These are phyloP conservation scores for Neotoxoptera formosana DNA, from an alignment of 1,140 invertebrate species.

Conservation along the genomic window DNA sequence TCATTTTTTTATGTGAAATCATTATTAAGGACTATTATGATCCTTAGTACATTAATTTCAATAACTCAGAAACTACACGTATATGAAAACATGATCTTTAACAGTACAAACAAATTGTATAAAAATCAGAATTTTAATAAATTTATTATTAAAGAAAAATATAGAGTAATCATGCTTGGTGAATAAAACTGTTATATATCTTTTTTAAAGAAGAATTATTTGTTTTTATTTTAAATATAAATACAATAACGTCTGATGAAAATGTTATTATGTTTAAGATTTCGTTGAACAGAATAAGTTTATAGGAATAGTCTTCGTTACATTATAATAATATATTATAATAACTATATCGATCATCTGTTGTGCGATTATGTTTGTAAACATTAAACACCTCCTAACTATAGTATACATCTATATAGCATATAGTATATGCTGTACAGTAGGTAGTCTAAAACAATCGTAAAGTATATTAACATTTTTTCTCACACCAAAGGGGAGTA, in stretches of 20 bases:
- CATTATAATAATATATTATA: neutral
- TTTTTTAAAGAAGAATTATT: neutral
- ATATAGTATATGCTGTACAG: too few relatives aligned
- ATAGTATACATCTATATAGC: neutral
- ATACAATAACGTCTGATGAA: neutral
- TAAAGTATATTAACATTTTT: neutral
- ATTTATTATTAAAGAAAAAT: neutral
- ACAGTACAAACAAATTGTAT: neutral
- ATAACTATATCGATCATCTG: neutral
- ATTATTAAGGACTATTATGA: neutral
- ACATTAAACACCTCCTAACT: neutral
- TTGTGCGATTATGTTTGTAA: neutral
- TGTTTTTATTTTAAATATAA: neutral
- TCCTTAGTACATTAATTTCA: neutral
- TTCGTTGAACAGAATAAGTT: neutral
- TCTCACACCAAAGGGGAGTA: neutral
- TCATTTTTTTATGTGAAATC: neutral
- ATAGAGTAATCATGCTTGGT: neutral
- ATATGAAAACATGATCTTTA: neutral
- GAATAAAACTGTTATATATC: neutral
- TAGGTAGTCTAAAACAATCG: neutral
- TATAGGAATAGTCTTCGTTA: neutral
- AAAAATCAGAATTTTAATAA: neutral
- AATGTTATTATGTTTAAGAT: neutral
- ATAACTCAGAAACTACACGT: neutral